Evolutionary conservation across 2,113 vertebrate genomes (phyloP).

Genomic region (Peromyscus californicus): DNA sequence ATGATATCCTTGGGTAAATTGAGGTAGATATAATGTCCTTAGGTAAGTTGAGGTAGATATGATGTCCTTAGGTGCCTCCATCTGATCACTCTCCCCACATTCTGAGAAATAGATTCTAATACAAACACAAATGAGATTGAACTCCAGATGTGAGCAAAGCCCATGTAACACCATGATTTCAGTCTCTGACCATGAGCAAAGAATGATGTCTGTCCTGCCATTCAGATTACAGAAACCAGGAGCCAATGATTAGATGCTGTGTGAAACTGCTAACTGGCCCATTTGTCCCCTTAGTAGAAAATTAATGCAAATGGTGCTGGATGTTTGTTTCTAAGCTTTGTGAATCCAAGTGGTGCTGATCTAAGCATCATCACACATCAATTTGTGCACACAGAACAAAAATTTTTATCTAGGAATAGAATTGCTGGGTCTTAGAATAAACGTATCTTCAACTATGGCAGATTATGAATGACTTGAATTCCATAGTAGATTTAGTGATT

Average conservation of each 20-base stretch:
- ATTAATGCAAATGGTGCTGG: background rate
- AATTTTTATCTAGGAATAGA: background rate
- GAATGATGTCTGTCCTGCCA: background rate
- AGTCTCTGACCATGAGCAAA: background rate
- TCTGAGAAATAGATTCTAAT: background rate
- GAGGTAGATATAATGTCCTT: no score
- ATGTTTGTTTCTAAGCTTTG: background rate
- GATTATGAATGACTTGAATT: background rate
- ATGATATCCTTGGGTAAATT: no score
- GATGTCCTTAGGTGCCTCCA: no score
- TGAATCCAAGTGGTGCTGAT: background rate
- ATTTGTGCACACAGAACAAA: background rate
- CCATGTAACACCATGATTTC: background rate
- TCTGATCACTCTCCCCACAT: background rate
- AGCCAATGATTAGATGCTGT: background rate
- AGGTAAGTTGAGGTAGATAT: background rate
- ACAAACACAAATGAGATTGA: background rate
- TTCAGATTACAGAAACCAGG: background rate
- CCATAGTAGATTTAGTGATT: background rate
- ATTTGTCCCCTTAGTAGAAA: constrained; percentile 1
- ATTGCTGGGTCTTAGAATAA: background rate
- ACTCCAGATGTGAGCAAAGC: background rate
- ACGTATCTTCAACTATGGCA: background rate
- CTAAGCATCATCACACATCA: background rate
- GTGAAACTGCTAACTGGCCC: background rate